These are phyloP conservation scores for Catocala fraxini DNA, from an alignment of 2,888 invertebrate genomes.

Conservation along the genomic window DNA sequence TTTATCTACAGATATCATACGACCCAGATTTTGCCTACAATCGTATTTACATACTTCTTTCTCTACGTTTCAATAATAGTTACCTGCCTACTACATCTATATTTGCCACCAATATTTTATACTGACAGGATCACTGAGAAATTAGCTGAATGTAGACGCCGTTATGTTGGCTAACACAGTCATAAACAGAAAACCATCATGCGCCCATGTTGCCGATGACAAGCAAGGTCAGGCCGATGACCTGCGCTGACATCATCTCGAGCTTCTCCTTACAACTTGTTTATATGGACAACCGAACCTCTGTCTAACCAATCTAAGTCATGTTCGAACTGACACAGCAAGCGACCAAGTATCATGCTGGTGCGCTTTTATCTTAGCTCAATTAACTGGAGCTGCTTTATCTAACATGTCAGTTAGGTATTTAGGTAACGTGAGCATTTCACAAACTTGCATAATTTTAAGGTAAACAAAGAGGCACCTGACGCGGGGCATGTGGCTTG, in stretches of 20 bases:
- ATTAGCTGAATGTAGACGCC: too few relatives aligned
- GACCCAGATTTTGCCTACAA: too few relatives aligned
- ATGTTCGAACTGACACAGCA: background rate
- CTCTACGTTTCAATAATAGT: too few relatives aligned
- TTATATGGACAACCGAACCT: slow-evolving; percentile 4
- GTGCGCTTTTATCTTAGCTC: background rate
- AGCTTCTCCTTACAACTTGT: slow-evolving; percentile 10
- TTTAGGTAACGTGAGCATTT: slow-evolving; percentile 9
- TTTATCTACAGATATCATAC: too few relatives aligned
- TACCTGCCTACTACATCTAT: too few relatives aligned
- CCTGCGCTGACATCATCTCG: slow-evolving; percentile 35
- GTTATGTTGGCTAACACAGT: too few relatives aligned
- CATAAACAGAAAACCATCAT: too few relatives aligned
- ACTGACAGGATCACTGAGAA: too few relatives aligned
- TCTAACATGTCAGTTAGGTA: background rate
- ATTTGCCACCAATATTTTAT: too few relatives aligned
- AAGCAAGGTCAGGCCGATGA: slow-evolving; percentile 32
- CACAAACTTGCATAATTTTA: slow-evolving; percentile 10
- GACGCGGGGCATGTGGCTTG: background rate
- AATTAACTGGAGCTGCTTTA: background rate
- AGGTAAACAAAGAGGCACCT: slow-evolving; percentile 25
- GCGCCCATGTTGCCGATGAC: slow-evolving; percentile 14
- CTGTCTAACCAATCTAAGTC: background rate
- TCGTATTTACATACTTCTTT: too few relatives aligned
- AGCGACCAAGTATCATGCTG: background rate